phyloP scores from a whole-genome alignment of 2,113 vertebrate species.

The Salvelinus fontinalis region DNA sequence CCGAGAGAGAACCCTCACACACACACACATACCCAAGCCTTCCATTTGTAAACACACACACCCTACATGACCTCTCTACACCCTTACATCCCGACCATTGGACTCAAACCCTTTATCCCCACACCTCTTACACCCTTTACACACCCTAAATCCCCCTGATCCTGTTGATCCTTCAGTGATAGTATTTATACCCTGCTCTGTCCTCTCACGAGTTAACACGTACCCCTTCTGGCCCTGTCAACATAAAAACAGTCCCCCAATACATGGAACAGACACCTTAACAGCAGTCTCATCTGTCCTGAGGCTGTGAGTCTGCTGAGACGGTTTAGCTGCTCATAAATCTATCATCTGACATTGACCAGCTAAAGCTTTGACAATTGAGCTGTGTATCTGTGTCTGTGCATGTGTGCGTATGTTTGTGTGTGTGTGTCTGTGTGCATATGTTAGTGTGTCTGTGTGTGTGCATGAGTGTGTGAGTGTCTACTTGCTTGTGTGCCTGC shows the following conservation, averaged over 20 bases:
- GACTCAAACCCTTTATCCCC: neutral
- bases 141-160: neutral
- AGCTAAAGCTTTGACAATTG: slow-evolving; percentile 29
- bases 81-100: neutral
- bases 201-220: slow-evolving; percentile 27
- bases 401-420: neutral
- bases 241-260: neutral
- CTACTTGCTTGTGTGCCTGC: slow-evolving; percentile 24
- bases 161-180: slow-evolving; percentile 7
- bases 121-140: slow-evolving; percentile 1
- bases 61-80: slow-evolving; percentile 1
- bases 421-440: slow-evolving; percentile 16
- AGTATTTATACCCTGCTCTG: slow-evolving; percentile 49
- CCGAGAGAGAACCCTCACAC: neutral
- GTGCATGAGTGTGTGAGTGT: slow-evolving; percentile 6
- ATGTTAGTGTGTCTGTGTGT: slow-evolving; percentile 6
- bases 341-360: slow-evolving; percentile 55
- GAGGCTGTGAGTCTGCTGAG: no score
- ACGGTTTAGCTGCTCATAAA: slow-evolving; percentile 13
- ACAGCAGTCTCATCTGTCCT: slow-evolving; percentile 16
- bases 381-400: neutral
- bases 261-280: slow-evolving; percentile 14
- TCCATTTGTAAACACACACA: no score
- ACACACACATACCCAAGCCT: slow-evolving; percentile 4
- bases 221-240: neutral